These are phyloP conservation scores for Palaemon carinicauda DNA, from an alignment of 1,140 invertebrate species.

Conservation along the genomic window DNA sequence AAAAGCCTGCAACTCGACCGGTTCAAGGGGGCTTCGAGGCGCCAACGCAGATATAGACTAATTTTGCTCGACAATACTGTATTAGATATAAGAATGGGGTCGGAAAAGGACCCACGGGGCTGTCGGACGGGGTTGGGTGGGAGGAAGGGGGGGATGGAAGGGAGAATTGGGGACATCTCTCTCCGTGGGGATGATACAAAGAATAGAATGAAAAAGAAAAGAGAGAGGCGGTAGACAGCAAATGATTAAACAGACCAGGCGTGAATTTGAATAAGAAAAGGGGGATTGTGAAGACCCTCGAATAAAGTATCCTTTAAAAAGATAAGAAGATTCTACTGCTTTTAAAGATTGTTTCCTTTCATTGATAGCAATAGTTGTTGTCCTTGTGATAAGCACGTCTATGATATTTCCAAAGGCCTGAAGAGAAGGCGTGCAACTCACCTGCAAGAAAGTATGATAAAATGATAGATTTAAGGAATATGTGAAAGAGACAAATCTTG, in stretches of 20 bases:
- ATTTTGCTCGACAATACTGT: slow-evolving; percentile 26
- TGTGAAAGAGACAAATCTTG: no score
- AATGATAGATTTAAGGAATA: no score
- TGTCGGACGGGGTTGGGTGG: not conserved
- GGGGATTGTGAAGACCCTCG: not conserved
- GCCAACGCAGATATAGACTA: not conserved
- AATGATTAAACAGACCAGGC: not conserved
- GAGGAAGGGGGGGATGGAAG: not conserved
- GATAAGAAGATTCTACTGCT: no score
- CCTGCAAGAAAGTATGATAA: no score
- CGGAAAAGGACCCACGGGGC: not conserved
- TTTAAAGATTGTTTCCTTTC: no score
- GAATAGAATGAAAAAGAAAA: not conserved
- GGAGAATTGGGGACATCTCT: not conserved
- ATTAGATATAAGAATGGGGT: not conserved
- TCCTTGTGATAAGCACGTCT: no score
- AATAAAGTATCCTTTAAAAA: not conserved
- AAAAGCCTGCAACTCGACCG: not conserved
- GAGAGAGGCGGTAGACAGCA: not conserved
- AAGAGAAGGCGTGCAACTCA: not conserved
- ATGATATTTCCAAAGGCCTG: no score
- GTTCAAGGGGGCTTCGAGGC: not conserved
- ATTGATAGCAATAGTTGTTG: no score
- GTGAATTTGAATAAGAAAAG: not conserved
- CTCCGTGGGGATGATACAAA: not conserved